Conservation (phyloP, 2,888 invertebrate genomes). For the Drosophila colorata region DNA sequence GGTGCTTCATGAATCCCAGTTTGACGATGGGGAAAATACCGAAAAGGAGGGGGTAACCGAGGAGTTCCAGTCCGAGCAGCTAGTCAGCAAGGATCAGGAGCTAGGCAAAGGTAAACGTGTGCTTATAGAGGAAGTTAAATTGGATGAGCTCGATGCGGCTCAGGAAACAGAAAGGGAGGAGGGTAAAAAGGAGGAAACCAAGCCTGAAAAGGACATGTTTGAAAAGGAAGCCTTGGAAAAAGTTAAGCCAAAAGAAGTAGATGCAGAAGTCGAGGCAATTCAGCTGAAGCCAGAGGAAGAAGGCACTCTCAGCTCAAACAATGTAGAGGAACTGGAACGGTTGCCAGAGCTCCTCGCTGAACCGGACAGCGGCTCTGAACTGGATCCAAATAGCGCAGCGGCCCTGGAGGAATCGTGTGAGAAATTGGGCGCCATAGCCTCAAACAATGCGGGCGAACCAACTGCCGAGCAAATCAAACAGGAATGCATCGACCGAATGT, state of each 20-base stretch:
- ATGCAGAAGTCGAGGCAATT: not conserved
- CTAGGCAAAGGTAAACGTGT: constrained; percentile 20
- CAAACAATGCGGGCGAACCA: not conserved
- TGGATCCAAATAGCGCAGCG: constrained; percentile 4
- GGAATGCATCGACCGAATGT: constrained; percentile 45
- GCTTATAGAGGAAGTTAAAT: constrained; percentile 43
- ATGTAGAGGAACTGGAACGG: not conserved
- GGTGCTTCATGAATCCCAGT: constrained; percentile 39
- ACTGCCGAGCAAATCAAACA: constrained; percentile 38
- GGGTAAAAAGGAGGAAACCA: not conserved
- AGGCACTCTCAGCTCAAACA: no score
- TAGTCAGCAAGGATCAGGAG: not conserved
- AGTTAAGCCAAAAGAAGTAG: no score
- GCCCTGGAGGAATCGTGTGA: constrained; percentile 33
- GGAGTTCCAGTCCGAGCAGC: not conserved
- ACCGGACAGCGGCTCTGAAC: constrained; percentile 38
- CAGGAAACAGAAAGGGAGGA: not conserved
- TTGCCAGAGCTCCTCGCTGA: not conserved
- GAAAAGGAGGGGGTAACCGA: not conserved
- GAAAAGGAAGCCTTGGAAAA: no score
- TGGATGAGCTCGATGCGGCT: not conserved
- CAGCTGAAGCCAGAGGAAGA: not conserved
- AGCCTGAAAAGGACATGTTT: not conserved
- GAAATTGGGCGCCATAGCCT: constrained; percentile 24
- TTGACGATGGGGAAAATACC: constrained; percentile 4